phyloP scores from a whole-genome alignment of 2,888 invertebrate species.

The Deilephila elpenor region DNA sequence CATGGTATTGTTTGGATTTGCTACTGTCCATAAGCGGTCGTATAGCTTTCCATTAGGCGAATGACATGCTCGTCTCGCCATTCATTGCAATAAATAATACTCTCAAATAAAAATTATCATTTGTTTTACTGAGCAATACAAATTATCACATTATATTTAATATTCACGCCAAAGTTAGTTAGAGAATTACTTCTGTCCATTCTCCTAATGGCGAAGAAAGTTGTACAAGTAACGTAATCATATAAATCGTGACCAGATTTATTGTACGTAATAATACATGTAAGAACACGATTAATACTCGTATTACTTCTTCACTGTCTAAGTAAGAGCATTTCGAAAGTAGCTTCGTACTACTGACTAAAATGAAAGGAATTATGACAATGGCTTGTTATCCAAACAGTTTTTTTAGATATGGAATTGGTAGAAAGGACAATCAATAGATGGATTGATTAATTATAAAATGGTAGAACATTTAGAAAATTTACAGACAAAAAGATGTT shows the following conservation, averaged over 20 bases:
- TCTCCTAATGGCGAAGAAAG: slow-evolving; percentile 10
- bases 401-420: too few species aligned
- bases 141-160: neutral
- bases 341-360: neutral
- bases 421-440: too few species aligned
- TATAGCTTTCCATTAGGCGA: too few species aligned
- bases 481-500: too few species aligned
- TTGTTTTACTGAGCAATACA: too few species aligned
- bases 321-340: neutral
- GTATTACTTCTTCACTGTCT: neutral
- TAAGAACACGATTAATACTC: neutral
- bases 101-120: too few species aligned
- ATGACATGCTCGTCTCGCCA: too few species aligned
- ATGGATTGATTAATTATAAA: too few species aligned
- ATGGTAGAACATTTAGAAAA: too few species aligned
- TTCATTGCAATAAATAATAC: too few species aligned
- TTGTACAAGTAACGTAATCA: neutral
- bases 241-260: slow-evolving; percentile 5
- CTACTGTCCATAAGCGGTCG: too few species aligned
- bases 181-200: neutral
- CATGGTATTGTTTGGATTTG: too few species aligned
- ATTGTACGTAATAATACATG: neutral
- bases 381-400: neutral
- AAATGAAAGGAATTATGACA: neutral
- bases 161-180: neutral